Base-by-base conservation (phyloP, 2,888 invertebrate genomes). In the Sarcophaga carnaria region DNA sequence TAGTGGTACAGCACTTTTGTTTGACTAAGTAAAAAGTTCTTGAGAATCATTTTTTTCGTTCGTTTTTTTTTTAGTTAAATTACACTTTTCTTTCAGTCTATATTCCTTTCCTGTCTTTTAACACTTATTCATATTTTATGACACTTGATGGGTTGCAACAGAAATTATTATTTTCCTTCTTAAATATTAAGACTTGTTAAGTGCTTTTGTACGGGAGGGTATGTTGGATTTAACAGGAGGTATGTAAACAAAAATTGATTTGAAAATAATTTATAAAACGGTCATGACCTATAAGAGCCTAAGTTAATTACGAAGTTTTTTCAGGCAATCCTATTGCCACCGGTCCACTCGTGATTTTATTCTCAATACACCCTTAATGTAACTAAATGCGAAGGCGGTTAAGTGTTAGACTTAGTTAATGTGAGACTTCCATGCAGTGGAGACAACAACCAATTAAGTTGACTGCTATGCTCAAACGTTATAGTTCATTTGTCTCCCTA, bases 91-190 rank as follows among this genome's bases (percentile, higher is more conserved):
- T 69, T 69, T 72, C 54, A 54, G 12, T 54, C 54, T 54, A 14
- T 54, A 12, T 54, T 54, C 12, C 17, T 14, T 54, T 54, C 54
- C 17, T 54, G 54, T 47, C 66, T 77, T 63, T 82, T 25, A 22
- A 27, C 49, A 71, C 66, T 71, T 75, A 59, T 75, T 83, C 83
- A 71, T 81, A 79, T 75, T 87, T 87, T 84, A 82, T 87, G 81
- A 79, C 84, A 84, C 84, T 87, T 87, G 87, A 84, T 81, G 81
- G 87, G 78, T 72, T 81, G 66, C 79, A 76, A 75, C 67, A 74
- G 69, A 75, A 76, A 76, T 66, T 27, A 25, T 45, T 67, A 17
- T 49, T 72, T 62, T 54, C 14, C 14, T 77, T 20, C 17, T 25
- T 22, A n/a, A 67, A 22, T 10, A 17, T 49, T 37, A 54, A 60